Evolutionary conservation across 2,797 vertebrate species (phyloP).

Genomic region (Chloroceryle amazona): DNA sequence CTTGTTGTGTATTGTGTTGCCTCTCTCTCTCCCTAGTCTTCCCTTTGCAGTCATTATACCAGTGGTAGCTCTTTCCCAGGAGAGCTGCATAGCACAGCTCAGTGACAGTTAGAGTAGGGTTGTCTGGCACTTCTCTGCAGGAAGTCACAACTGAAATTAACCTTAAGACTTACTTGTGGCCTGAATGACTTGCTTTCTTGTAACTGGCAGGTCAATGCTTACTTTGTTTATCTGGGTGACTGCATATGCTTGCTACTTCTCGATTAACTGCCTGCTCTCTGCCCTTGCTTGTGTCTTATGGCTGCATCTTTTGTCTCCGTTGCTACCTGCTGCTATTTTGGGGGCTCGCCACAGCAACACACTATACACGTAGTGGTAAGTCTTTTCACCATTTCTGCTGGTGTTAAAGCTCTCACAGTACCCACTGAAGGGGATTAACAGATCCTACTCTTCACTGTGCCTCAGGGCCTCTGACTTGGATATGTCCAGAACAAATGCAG

Average conservation of each 20-base stretch:
- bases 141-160: constrained; percentile 1
- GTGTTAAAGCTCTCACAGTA: constrained; percentile 63
- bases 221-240: constrained; percentile 62
- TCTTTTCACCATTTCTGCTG: constrained; percentile 82
- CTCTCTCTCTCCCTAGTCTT: background rate
- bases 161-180: background rate
- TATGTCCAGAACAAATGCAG: background rate
- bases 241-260: constrained; percentile 66
- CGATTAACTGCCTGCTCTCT: constrained; percentile 77
- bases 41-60: background rate
- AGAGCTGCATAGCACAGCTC: background rate
- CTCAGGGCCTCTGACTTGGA: background rate
- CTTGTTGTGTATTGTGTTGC: background rate
- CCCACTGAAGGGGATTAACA: constrained; percentile 20
- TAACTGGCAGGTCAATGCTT: constrained; percentile 48
- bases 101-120: background rate
- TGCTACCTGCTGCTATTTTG: constrained; percentile 94
- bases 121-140: background rate
- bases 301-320: constrained; percentile 91
- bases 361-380: constrained; percentile 99
- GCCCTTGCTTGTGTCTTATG: constrained; percentile 86
- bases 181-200: constrained; percentile 4
- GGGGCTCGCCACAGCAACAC: constrained; percentile 94
- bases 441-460: background rate
- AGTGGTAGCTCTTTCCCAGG: background rate